phyloP scores from a whole-genome alignment of 1,140 invertebrate genomes.

The Polyergus mexicanus region DNA sequence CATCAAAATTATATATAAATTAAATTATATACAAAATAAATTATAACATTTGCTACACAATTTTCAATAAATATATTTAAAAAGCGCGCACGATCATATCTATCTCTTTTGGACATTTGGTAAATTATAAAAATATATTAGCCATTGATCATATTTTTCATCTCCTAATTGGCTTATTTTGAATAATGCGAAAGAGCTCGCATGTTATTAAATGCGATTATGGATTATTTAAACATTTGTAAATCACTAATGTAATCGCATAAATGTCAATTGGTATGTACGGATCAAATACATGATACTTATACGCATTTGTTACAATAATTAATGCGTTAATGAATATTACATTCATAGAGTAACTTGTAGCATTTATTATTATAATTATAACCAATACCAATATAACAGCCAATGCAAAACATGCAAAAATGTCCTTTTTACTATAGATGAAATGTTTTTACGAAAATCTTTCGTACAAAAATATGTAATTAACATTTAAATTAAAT shows the following conservation, averaged over 20 bases:
- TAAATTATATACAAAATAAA: neutral
- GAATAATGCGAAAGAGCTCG: conserved; percentile 2
- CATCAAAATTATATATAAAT: neutral
- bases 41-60: neutral
- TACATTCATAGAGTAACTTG: no score
- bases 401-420: neutral
- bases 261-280: conserved; percentile 29
- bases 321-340: conserved; percentile 24
- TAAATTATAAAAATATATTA: conserved; percentile 1
- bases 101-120: neutral
- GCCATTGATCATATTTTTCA: neutral
- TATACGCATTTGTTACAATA: neutral
- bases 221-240: conserved; percentile 46
- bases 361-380: conserved; percentile 10
- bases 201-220: conserved; percentile 30
- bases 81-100: neutral
- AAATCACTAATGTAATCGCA: conserved; percentile 36
- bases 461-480: neutral
- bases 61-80: neutral
- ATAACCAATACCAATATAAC: neutral
- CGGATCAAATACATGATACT: neutral
- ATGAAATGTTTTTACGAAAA: neutral
- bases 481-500: conserved; percentile 16
- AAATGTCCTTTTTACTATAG: conserved; percentile 4
- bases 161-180: conserved; percentile 1